A percentile compares a stretch with the other conserved stretches of the same genome.
Conservation (phyloP, 2,113 vertebrate species). For the Syngnathus scovelli region DNA sequence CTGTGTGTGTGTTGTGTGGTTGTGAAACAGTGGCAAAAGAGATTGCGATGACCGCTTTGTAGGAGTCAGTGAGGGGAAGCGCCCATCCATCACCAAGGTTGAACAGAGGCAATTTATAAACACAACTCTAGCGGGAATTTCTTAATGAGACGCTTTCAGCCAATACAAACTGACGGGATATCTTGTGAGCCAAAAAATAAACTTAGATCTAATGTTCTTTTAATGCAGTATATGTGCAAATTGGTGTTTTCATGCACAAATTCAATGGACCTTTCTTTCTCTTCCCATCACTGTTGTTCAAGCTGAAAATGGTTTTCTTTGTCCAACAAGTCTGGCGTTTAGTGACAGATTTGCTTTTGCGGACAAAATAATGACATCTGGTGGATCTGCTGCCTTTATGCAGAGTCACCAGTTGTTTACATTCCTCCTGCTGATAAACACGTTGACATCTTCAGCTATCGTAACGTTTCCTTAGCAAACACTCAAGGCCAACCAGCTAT, state of each 20-base stretch:
- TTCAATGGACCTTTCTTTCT: no score
- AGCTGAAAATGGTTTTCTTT: no score
- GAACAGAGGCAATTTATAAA: slow-evolving; percentile 74
- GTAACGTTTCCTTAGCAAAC: slow-evolving; percentile 70
- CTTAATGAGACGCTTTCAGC: slow-evolving; percentile 66
- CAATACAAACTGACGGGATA: not conserved
- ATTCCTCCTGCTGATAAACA: slow-evolving; percentile 27
- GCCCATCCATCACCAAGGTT: slow-evolving; percentile 65
- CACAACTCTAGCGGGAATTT: slow-evolving; percentile 66
- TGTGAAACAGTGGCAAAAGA: slow-evolving; percentile 65
- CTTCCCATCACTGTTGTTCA: no score
- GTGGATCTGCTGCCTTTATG: slow-evolving; percentile 36
- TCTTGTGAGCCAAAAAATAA: not conserved
- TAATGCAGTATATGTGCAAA: no score
- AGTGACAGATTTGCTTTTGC: no score
- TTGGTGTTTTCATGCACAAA: no score
- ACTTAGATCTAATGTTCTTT: no score
- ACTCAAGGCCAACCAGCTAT: slow-evolving; percentile 44
- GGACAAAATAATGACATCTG: not conserved
- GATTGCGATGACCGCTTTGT: slow-evolving; percentile 26
- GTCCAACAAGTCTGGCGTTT: no score
- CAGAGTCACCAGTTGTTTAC: slow-evolving; percentile 39
- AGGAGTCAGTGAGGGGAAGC: slow-evolving; percentile 60
- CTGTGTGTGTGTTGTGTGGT: slow-evolving; percentile 29
- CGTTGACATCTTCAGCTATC: slow-evolving; percentile 29